Conservation (phyloP, 2,113 vertebrate species). For the Gymnarchus niloticus region DNA sequence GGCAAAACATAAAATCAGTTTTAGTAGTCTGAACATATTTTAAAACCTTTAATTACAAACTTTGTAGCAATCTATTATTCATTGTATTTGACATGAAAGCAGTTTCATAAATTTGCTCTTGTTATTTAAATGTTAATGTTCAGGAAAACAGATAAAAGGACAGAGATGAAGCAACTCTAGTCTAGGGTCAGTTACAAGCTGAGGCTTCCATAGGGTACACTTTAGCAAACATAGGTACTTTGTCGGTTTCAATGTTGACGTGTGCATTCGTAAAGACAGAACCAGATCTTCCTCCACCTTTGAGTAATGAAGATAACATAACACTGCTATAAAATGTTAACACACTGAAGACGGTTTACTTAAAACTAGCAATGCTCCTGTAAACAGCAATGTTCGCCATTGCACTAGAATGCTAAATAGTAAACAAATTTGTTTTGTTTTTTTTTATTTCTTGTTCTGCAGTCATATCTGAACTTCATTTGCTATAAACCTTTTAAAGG, state of each 20-base stretch:
- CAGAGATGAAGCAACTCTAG: constrained; percentile 2
- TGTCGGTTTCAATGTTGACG: neutral
- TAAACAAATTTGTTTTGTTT: neutral
- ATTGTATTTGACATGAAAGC: neutral
- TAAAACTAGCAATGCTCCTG: neutral
- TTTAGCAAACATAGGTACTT: neutral
- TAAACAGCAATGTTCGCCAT: neutral
- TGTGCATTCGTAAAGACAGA: neutral
- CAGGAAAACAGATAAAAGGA: neutral
- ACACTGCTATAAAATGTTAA: neutral
- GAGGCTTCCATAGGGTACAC: too few species aligned
- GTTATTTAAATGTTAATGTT: neutral
- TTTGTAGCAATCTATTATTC: neutral
- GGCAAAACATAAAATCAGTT: too few species aligned
- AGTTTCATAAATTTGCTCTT: neutral
- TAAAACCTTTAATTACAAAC: constrained; percentile 10
- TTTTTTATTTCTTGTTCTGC: neutral
- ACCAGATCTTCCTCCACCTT: too few species aligned
- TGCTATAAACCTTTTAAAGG: neutral
- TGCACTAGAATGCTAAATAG: neutral
- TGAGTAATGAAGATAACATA: too few species aligned
- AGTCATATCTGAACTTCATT: neutral
- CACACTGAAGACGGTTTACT: neutral
- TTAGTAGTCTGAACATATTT: neutral
- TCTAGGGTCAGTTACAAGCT: too few species aligned